Evolutionary conservation across 2,888 invertebrate genomes (phyloP).

Genomic region (Sesamia inferens): DNA sequence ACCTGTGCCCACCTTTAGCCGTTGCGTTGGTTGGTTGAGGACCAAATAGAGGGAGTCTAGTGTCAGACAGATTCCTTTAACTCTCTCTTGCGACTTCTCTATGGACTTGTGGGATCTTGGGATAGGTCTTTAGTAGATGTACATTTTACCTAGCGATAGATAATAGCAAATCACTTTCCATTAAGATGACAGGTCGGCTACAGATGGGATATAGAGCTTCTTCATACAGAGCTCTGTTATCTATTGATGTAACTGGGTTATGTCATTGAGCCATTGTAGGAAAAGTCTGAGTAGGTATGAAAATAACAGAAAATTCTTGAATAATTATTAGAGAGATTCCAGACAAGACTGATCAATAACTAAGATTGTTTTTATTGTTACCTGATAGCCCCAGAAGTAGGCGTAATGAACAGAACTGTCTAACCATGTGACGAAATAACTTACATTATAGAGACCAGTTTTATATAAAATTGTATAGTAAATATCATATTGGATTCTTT

Average conservation of each 20-base stretch:
- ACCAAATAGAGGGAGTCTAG: no score
- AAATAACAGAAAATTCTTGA: not conserved
- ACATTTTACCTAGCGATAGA: no score
- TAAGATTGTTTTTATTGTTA: not conserved
- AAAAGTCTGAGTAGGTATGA: not conserved
- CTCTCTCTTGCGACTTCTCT: no score
- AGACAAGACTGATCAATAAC: not conserved
- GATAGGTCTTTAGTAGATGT: no score
- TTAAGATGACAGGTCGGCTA: not conserved
- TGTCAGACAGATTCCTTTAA: no score
- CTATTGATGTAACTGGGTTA: not conserved
- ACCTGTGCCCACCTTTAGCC: no score
- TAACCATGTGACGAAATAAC: not conserved
- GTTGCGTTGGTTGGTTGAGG: no score
- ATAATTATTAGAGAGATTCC: not conserved
- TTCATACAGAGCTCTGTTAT: not conserved
- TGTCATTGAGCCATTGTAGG: not conserved
- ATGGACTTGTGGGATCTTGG: no score
- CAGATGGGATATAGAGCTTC: not conserved
- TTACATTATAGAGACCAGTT: not conserved
- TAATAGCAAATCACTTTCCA: not conserved
- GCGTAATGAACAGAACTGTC: not conserved
- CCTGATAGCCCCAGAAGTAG: no score
- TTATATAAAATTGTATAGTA: not conserved
- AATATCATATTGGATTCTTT: slow-evolving; percentile 17